These are phyloP conservation scores for Spisula subtruncata DNA, from an alignment of 2,888 invertebrate species.

Conservation along the genomic window DNA sequence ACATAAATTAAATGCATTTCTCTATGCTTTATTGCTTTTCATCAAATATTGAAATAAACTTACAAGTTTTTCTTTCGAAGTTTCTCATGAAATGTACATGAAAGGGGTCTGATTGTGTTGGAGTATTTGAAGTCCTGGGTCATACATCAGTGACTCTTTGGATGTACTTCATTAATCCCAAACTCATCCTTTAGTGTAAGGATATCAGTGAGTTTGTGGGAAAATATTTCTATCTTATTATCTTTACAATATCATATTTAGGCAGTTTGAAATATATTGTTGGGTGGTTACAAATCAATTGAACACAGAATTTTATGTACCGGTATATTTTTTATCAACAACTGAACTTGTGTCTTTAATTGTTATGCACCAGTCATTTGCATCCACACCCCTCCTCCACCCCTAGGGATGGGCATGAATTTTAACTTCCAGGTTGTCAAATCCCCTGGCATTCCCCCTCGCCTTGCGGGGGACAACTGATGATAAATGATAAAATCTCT, in stretches of 20 bases:
- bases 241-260: not conserved
- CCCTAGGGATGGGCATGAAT: no score
- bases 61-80: not conserved
- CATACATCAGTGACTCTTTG: conserved; percentile 12
- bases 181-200: not conserved
- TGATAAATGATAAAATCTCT: no score
- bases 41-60: conserved; percentile 7
- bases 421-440: no score
- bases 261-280: not conserved
- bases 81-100: not conserved
- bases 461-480: no score
- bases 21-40: not conserved
- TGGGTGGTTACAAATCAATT: not conserved
- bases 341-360: no score
- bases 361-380: no score
- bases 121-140: not conserved
- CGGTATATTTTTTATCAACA: no score
- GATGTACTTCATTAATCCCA: not conserved
- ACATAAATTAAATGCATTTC: no score
- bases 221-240: conserved; percentile 14
- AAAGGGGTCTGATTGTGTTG: not conserved
- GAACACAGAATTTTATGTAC: no score
- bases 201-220: conserved; percentile 26
- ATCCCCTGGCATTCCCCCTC: no score
- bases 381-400: no score